Base-by-base conservation (phyloP, 2,797 vertebrate species). In the Silurus aristotelis region DNA sequence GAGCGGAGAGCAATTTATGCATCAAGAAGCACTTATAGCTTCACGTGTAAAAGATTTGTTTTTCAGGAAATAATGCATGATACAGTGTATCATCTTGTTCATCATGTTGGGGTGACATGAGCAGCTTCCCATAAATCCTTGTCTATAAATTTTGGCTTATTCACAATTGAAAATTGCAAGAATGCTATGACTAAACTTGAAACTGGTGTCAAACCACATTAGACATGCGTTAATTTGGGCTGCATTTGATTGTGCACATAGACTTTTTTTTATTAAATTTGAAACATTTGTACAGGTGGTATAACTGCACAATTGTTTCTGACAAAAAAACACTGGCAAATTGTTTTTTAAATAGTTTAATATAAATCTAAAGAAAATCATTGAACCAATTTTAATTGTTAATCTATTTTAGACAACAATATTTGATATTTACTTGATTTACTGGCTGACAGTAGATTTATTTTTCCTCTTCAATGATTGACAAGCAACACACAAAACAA, bases 1-100 rank as follows among this genome's bases (percentile, higher is more conserved):
- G 8, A 55, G 20, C 55, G 64, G 78, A 80, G 52, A 83, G 63
- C 80, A 38, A 7, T 67, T 20, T 48, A 70, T 38, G 81, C 75
- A 63, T 61, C 22, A 31, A 58, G 15, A 55, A 46, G 27, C 22
- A 48, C 10, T 19, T 67, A 22, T 12, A 58, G 17, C 22, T 58
- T 70, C 22, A 61, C 15, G 5, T 80, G 10, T n/a, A 72, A 80
- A 71, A 64, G 22, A 66, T 27, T 5, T 31, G 10, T 6, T 58
- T 80, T 76, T 20, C 31, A 60, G 17, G 15, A 56, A 81, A 38
- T 14, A 31, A 56, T 25, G 9, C 60, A 70, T 25, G 20, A 76
- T 9, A 71, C 22, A n/a, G 7, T 76, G 19, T 27, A 27, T 19
- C 19, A 63, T 27, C 15, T 46, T 66, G 19, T 81, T 80, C 1